Evolutionary conservation across 1,140 invertebrate species (phyloP).

Genomic region (Caenorhabditis briggsae): DNA sequence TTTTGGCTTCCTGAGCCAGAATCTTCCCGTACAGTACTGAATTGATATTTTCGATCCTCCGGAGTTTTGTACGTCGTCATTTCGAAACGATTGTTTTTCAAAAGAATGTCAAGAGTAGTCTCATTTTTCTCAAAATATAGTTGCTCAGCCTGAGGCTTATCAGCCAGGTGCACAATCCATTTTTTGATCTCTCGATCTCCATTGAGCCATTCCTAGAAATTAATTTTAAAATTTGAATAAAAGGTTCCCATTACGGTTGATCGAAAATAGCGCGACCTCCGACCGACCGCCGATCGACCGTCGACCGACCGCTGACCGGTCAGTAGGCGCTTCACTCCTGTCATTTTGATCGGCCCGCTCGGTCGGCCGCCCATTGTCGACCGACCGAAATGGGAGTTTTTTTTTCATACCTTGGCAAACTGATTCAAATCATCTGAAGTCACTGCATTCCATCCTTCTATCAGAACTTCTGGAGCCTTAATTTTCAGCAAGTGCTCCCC

Average conservation of each 20-base stretch:
- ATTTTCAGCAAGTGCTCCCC: neutral
- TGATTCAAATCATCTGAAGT: neutral
- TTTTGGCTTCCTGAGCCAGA: too few species aligned
- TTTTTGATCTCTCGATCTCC: slow-evolving; percentile 4
- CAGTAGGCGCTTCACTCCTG: too few species aligned
- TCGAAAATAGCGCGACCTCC: too few species aligned
- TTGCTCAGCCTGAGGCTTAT: neutral
- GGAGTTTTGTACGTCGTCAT: slow-evolving; percentile 13
- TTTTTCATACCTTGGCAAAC: slow-evolving; percentile 9
- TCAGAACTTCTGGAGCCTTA: neutral
- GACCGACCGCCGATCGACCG: too few species aligned
- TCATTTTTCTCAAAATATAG: slow-evolving; percentile 29
- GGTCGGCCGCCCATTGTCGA: too few species aligned
- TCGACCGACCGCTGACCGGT: too few species aligned
- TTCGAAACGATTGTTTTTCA: neutral
- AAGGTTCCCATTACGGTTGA: too few species aligned
- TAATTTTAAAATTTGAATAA: too few species aligned
- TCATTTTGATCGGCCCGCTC: too few species aligned
- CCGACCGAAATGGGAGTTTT: too few species aligned
- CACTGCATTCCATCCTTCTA: slow-evolving; percentile 20
- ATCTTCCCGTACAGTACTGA: neutral
- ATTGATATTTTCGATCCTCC: neutral
- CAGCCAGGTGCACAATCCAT: neutral
- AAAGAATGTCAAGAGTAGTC: neutral
- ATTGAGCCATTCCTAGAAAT: neutral